Evolutionary conservation across 1,140 invertebrate genomes (phyloP).

Genomic region (Hermetia illucens): DNA sequence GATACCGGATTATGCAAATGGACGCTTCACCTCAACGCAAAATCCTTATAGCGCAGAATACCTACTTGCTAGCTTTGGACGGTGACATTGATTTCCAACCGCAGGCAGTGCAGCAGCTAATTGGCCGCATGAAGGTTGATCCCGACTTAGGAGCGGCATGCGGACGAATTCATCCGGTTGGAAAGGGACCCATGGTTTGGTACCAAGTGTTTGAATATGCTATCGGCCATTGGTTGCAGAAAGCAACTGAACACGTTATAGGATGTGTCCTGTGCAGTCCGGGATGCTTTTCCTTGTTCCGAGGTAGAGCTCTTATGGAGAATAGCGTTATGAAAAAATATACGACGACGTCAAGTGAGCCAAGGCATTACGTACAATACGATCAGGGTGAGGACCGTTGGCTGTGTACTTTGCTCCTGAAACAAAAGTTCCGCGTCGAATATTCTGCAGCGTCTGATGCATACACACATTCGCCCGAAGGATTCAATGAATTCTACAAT

Average conservation of each 20-base stretch:
- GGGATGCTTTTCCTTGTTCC: slow-evolving; percentile 83
- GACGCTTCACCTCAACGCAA: slow-evolving; percentile 45
- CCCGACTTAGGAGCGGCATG: slow-evolving; percentile 77
- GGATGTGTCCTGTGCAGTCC: slow-evolving; percentile 80
- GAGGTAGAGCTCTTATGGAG: slow-evolving; percentile 78
- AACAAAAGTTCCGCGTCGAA: slow-evolving; percentile 76
- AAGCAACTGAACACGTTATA: slow-evolving; percentile 87
- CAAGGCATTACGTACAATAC: slow-evolving; percentile 81
- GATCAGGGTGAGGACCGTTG: slow-evolving; percentile 85
- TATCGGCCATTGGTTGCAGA: slow-evolving; percentile 89
- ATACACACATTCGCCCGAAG: slow-evolving; percentile 79
- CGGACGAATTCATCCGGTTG: slow-evolving; percentile 84
- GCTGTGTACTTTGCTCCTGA: slow-evolving; percentile 73
- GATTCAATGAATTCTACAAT: slow-evolving; percentile 79
- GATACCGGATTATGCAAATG: slow-evolving; percentile 65
- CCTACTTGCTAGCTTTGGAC: slow-evolving; percentile 79
- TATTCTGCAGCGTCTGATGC: slow-evolving; percentile 88
- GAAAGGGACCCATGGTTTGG: slow-evolving; percentile 80
- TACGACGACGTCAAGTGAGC: slow-evolving; percentile 62
- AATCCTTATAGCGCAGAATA: slow-evolving; percentile 69
- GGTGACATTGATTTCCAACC: slow-evolving; percentile 90
- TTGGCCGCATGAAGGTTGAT: slow-evolving; percentile 87
- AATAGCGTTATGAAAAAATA: slow-evolving; percentile 83
- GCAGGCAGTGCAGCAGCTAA: slow-evolving; percentile 64
- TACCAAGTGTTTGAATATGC: slow-evolving; percentile 92